Conservation (phyloP, 2,888 invertebrate genomes). For the Dermolepida albohirtum region DNA sequence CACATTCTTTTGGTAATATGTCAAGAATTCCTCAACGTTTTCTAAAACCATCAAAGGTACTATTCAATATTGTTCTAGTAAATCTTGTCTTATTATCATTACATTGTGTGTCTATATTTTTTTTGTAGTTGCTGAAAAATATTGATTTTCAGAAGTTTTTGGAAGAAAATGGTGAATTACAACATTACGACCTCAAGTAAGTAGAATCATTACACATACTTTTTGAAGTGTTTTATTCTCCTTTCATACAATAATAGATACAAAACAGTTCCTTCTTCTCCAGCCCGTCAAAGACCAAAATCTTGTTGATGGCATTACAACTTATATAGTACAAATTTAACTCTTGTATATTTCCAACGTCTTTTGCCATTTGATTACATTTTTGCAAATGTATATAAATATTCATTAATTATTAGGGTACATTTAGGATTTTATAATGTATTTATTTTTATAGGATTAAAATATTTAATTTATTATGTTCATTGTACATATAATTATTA, state of each 20-base stretch:
- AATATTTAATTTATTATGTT: no score
- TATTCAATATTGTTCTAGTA: not conserved
- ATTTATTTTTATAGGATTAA: no score
- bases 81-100: constrained; percentile 2
- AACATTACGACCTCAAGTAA: constrained; percentile 50
- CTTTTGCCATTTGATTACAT: no score
- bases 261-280: constrained; percentile 44
- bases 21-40: constrained; percentile 87
- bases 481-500: no score
- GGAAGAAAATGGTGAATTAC: constrained; percentile 59
- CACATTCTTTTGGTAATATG: constrained; percentile 74
- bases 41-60: constrained; percentile 83
- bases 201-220: constrained; percentile 22
- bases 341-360: no score
- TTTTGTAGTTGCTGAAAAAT: constrained; percentile 58
- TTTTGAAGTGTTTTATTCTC: no score
- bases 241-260: constrained; percentile 12
- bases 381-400: no score
- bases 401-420: no score
- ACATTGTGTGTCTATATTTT: constrained; percentile 17
- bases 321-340: constrained; percentile 12
- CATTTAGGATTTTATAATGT: no score
- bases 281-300: constrained; percentile 45
- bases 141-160: constrained; percentile 63
- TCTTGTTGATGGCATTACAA: constrained; percentile 40